Conservation (phyloP, 2,888 invertebrate species). For the Xylota segnis region DNA sequence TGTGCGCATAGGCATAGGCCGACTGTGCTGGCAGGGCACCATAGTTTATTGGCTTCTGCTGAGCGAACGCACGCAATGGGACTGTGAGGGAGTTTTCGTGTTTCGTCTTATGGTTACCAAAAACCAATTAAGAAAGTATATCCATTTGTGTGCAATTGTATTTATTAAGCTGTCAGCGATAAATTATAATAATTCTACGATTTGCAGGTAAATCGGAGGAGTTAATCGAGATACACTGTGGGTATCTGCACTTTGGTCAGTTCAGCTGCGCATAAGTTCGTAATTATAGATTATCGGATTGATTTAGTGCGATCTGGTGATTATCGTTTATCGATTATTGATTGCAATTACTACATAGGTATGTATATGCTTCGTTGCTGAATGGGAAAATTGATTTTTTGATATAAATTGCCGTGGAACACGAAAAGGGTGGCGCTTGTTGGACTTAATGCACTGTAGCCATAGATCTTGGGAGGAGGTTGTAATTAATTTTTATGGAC, state of each 20-base stretch:
- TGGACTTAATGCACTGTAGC: neutral
- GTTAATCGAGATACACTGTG: slow-evolving; percentile 30
- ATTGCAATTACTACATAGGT: slow-evolving; percentile 30
- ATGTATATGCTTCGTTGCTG: neutral
- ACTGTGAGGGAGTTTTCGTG: slow-evolving; percentile 13
- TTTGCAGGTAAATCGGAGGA: slow-evolving; percentile 46
- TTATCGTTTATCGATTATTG: slow-evolving; percentile 72
- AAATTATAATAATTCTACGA: slow-evolving; percentile 70
- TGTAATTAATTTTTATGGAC: too few relatives aligned
- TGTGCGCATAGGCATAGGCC: neutral
- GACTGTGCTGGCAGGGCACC: slow-evolving; percentile 18
- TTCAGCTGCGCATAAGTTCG: slow-evolving; percentile 13
- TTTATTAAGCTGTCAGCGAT: slow-evolving; percentile 74
- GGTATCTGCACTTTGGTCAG: slow-evolving; percentile 25
- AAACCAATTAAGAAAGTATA: slow-evolving; percentile 68
- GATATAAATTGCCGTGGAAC: slow-evolving; percentile 42
- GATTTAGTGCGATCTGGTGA: slow-evolving; percentile 67
- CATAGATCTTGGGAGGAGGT: neutral
- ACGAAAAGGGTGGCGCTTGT: slow-evolving; percentile 68
- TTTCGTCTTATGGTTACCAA: slow-evolving; percentile 6
- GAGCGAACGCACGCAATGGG: neutral
- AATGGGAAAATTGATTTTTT: slow-evolving; percentile 39
- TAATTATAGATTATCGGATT: slow-evolving; percentile 65
- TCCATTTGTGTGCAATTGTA: slow-evolving; percentile 62
- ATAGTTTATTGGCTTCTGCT: slow-evolving; percentile 14